phyloP scores from a whole-genome alignment of 2,113 vertebrate genomes.

The Lagenorhynchus albirostris region DNA sequence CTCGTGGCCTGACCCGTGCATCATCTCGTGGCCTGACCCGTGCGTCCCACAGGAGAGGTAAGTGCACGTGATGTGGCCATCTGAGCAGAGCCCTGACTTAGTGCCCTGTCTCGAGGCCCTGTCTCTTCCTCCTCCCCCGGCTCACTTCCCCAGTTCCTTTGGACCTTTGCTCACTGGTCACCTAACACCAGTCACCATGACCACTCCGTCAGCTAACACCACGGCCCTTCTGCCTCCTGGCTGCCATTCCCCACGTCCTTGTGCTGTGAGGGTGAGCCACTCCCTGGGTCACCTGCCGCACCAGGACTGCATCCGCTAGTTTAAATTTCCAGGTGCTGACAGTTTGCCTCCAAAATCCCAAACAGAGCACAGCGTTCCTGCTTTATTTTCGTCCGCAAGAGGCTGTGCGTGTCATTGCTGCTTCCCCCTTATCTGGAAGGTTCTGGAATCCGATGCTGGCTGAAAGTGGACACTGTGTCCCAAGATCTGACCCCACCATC shows the following conservation, averaged over 20 bases:
- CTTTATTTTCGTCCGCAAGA: not conserved
- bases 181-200: not conserved
- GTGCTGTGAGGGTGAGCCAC: too few relatives aligned
- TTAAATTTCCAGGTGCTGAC: too few relatives aligned
- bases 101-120: not conserved
- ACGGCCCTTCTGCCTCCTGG: not conserved
- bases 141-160: not conserved
- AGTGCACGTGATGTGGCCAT: rapidly evolving
- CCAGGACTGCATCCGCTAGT: too few relatives aligned
- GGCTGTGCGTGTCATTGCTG: not conserved
- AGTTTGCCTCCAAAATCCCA: not conserved
- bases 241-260: not conserved
- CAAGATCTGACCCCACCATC: too few relatives aligned
- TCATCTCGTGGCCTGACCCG: not conserved
- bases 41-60: rapidly evolving
- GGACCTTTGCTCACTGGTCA: not conserved
- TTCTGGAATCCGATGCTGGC: not conserved
- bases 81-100: not conserved
- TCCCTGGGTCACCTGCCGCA: not conserved
- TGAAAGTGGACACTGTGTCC: too few relatives aligned
- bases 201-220: not conserved
- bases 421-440: not conserved
- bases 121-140: not conserved
- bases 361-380: too few relatives aligned
- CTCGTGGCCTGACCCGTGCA: not conserved